These are phyloP conservation scores for Zosterops pallidus DNA, from an alignment of 2,113 vertebrate species.

Conservation along the genomic window DNA sequence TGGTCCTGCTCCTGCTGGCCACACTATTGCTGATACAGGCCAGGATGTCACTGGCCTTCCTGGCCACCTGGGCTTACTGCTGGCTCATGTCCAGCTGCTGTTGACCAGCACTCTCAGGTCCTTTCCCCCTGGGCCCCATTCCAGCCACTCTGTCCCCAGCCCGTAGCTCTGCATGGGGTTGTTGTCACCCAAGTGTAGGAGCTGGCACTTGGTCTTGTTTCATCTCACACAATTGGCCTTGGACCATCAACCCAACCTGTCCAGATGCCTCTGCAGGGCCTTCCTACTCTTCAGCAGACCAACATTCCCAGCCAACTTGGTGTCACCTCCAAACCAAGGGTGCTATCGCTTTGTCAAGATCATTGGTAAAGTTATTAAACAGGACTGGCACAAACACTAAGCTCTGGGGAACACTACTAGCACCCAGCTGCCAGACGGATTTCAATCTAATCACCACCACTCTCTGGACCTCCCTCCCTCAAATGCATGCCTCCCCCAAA, in stretches of 20 bases:
- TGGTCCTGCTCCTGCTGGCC: background rate
- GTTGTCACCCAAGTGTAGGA: background rate
- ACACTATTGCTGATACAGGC: background rate
- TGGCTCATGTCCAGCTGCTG: background rate
- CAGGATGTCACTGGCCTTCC: accelerated
- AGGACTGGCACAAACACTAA: background rate
- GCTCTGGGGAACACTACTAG: background rate
- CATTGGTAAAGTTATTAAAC: background rate
- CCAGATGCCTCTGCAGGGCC: background rate
- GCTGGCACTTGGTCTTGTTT: background rate
- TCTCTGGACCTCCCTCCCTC: background rate
- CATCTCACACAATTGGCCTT: background rate
- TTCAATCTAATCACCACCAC: background rate
- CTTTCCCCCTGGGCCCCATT: background rate
- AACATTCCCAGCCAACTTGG: background rate
- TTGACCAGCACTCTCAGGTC: accelerated
- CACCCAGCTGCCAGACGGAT: background rate
- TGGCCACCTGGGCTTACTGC: background rate
- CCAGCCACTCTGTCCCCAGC: background rate
- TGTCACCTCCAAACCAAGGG: background rate
- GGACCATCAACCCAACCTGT: background rate
- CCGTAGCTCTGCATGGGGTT: background rate
- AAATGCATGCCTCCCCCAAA: background rate
- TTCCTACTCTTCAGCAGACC: background rate
- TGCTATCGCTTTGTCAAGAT: accelerated